Evolutionary conservation across 2,888 invertebrate genomes (phyloP).

Genomic region (Bombyx huttoni): DNA sequence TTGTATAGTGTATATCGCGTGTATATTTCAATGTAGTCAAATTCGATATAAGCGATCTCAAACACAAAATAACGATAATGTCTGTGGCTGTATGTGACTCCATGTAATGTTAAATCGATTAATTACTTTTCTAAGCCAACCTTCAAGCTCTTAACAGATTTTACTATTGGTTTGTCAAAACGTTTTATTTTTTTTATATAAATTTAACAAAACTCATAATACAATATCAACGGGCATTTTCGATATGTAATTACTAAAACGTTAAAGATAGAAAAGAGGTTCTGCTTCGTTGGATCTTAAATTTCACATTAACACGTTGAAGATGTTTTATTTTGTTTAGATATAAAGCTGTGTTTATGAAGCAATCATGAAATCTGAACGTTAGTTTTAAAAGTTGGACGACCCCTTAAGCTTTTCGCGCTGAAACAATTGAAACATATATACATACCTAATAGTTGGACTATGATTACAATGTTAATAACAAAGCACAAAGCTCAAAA

Average conservation of each 20-base stretch:
- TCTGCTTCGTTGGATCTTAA: background rate
- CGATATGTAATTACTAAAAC: background rate
- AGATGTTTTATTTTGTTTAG: background rate
- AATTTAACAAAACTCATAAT: conserved; percentile 40
- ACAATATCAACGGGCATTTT: background rate
- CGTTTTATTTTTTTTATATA: conserved; percentile 59
- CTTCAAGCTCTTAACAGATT: conserved; percentile 53
- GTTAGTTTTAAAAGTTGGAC: background rate
- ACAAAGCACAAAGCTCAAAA: conserved; percentile 11
- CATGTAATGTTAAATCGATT: conserved; percentile 57
- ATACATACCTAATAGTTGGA: conserved; percentile 26
- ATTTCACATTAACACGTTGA: background rate
- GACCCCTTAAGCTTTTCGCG: conserved; percentile 31
- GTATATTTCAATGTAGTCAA: too few species aligned
- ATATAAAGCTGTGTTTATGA: background rate
- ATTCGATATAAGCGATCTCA: too few species aligned
- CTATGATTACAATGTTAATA: conserved; percentile 9
- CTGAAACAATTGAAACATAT: conserved; percentile 62
- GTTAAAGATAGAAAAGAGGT: background rate
- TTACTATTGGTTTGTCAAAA: conserved; percentile 28
- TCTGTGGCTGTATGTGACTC: conserved; percentile 32
- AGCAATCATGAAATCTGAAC: background rate
- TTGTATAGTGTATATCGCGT: too few species aligned
- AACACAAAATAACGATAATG: background rate
- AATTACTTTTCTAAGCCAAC: conserved; percentile 3